phyloP scores from a whole-genome alignment of 2,113 vertebrate genomes.

The Danio rerio region GRCz12tu NC_133197.1:39943001-39943500 shows the following conservation, averaged over 20 bases:
- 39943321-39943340: not conserved
- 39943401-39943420: not conserved
- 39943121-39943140: not conserved
- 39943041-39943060: not conserved
- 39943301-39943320: constrained; percentile 1
- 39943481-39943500: constrained; percentile 30
- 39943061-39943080: not conserved
- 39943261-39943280: not conserved
- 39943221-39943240: not conserved
- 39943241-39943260: not conserved
- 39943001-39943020: not conserved
- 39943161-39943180: no score
- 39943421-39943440: constrained; percentile 12
- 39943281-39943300: constrained; percentile 4
- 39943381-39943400: constrained; percentile 10
- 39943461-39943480: constrained; percentile 33
- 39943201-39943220: not conserved
- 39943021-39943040: not conserved
- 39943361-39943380: constrained; percentile 45
- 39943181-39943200: not conserved
- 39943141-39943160: not conserved
- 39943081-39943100: not conserved
- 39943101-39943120: constrained; percentile 7
- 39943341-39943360: not conserved
- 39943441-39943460: constrained; percentile 30